Conservation (phyloP, 1,140 invertebrate species). For the Asobara japonica region DNA sequence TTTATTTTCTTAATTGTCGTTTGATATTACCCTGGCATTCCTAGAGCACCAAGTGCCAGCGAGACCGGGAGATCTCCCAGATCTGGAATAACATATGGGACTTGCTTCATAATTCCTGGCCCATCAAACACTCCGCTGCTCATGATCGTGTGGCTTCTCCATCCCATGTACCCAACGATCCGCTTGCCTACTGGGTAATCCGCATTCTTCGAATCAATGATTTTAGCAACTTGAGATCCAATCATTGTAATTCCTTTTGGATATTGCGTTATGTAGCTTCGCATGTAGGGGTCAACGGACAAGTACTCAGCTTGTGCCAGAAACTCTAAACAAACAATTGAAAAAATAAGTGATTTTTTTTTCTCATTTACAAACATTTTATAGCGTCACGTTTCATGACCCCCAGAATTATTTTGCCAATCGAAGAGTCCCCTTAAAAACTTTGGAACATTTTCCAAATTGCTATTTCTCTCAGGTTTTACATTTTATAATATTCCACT, state of each 20-base stretch:
- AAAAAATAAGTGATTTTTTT: neutral
- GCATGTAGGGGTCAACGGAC: slow-evolving; percentile 80
- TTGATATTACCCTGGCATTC: slow-evolving; percentile 69
- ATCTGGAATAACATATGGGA: slow-evolving; percentile 67
- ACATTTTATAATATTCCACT: too few relatives aligned
- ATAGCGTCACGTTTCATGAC: too few relatives aligned
- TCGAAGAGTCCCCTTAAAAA: too few relatives aligned
- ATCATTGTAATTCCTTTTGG: slow-evolving; percentile 71
- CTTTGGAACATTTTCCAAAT: too few relatives aligned
- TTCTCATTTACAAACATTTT: too few relatives aligned
- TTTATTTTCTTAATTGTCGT: too few relatives aligned
- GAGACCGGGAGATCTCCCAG: slow-evolving; percentile 69
- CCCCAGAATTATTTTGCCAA: too few relatives aligned
- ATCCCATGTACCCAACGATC: slow-evolving; percentile 71
- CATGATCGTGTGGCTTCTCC: slow-evolving; percentile 67
- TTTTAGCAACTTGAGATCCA: slow-evolving; percentile 72
- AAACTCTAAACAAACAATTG: slow-evolving; percentile 63
- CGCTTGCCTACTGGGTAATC: slow-evolving; percentile 71
- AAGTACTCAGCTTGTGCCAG: slow-evolving; percentile 74
- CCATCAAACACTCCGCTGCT: neutral
- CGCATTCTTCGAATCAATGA: slow-evolving; percentile 72
- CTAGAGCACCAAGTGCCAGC: slow-evolving; percentile 70
- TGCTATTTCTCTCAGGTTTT: too few relatives aligned
- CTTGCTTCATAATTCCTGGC: neutral
- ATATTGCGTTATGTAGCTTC: slow-evolving; percentile 66